Percentiles rank a stretch among this genome's conserved stretches.
phyloP scores from a whole-genome alignment of 2,888 invertebrate genomes.

The Keiferia lycopersicella region DNA sequence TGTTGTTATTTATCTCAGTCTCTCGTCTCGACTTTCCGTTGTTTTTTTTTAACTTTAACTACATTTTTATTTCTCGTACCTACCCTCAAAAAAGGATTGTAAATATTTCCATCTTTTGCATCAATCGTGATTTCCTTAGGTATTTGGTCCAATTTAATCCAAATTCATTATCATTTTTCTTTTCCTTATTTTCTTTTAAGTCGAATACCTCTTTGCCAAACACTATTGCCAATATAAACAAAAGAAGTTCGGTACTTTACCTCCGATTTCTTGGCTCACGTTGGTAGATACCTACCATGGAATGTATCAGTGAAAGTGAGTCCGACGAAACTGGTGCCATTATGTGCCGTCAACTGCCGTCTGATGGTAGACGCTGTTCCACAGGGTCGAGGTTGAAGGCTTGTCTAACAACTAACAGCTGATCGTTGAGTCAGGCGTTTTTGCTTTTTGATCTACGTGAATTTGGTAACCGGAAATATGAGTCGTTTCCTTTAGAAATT shows the following conservation, averaged over 20 bases:
- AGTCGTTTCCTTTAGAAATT: slow-evolving; percentile 4
- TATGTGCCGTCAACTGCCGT: too few species aligned
- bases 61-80: not conserved
- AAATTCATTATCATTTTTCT: too few species aligned
- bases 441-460: not conserved
- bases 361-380: slow-evolving; percentile 4
- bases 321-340: slow-evolving; percentile 23
- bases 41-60: not conserved
- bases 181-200: too few species aligned
- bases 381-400: slow-evolving; percentile 16
- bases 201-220: too few species aligned
- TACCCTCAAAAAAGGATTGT: too few species aligned
- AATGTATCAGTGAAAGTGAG: slow-evolving; percentile 42
- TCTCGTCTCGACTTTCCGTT: too few species aligned
- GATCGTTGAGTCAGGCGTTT: not conserved
- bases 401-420: not conserved
- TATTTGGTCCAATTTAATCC: too few species aligned
- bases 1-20: too few species aligned
- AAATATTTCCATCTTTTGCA: too few species aligned
- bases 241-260: slow-evolving; percentile 40
- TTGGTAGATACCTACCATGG: slow-evolving; percentile 40
- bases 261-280: slow-evolving; percentile 45
- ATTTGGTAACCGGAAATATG: slow-evolving; percentile 1
- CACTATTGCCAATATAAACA: too few species aligned
- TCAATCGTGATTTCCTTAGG: too few species aligned